Base-by-base conservation (phyloP, 2,797 vertebrate genomes). In the Rhinichthys osculus region DNA sequence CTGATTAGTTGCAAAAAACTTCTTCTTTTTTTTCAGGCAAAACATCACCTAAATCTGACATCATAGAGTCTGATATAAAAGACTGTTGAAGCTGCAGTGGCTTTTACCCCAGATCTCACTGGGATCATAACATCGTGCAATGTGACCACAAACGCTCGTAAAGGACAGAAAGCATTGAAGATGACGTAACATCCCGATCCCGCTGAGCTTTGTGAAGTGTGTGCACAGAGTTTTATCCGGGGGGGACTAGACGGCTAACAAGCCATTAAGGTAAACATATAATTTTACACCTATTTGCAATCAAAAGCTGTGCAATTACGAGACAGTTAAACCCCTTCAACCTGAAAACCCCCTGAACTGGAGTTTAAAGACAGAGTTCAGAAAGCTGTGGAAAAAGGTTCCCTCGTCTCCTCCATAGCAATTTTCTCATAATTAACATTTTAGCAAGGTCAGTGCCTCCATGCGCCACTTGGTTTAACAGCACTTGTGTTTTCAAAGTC, bases 371-470 rank as follows among this genome's bases (percentile, higher is more conserved):
- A 30, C 44, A 0, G 59, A 19, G 72, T 77, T 69, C 62, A 52
- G 44, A 67, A 67, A 70, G 47, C 50, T 54, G 47, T 6, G 33
- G 21, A 70, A 54, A 52, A 54, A 67, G 8, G 42, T 66, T 76
- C 71, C 57, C 19, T 62, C 13, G 27, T 73, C 69, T 66, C 19
- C 27, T 11, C 73, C 82, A 67, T 67, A 77, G 33, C 52, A 52
- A 84, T 84, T 77, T 84, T 67, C 72, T 77, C 44, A 77, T 77
- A 84, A 84, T 84, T 77, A 84, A 76, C 59, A 77, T 84, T 77
- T 77, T 21, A 66, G 82, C 73, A 84, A 83, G 82, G 72, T 83
- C 82, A 83, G 30, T 38, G 33, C 72, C 23, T 76, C 21, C 1
- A 14, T 76, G 82, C 17, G 14, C 57, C 82, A 38, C 73, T 66